phyloP scores from a whole-genome alignment of 2,797 vertebrate genomes.

The Pristis pectinata region DNA sequence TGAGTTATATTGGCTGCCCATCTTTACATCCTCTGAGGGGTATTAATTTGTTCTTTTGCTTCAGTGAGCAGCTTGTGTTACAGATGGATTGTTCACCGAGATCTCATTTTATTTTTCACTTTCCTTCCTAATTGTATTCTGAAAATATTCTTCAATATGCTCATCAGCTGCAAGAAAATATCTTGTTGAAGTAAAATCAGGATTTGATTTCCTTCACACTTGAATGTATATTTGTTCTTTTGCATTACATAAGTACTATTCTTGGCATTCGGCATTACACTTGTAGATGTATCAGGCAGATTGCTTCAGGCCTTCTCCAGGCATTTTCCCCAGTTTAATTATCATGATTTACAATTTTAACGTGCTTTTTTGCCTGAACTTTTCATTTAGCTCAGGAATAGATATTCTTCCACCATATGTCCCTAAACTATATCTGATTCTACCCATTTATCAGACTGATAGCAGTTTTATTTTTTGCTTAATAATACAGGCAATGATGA shows the following conservation, averaged over 20 bases:
- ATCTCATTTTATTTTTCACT: not conserved
- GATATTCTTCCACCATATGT: not conserved
- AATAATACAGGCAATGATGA: not conserved
- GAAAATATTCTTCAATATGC: slow-evolving; percentile 9
- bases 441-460: not conserved
- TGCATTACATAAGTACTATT: not conserved
- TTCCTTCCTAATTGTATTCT: slow-evolving; percentile 3
- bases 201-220: slow-evolving; percentile 14
- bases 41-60: not conserved
- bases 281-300: not conserved
- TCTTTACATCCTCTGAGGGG: not conserved
- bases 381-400: slow-evolving; percentile 19
- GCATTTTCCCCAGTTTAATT: not conserved
- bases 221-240: slow-evolving; percentile 13
- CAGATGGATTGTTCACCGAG: not conserved
- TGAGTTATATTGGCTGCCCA: not conserved
- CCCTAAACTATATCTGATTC: not conserved
- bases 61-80: not conserved
- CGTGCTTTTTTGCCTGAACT: not conserved
- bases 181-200: not conserved
- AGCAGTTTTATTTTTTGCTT: not conserved
- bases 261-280: not conserved
- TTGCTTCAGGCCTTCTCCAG: not conserved
- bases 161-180: not conserved
- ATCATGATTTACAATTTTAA: slow-evolving; percentile 28